Base-by-base conservation (phyloP, 2,797 vertebrate species). In the Takifugu ocellatus region DNA sequence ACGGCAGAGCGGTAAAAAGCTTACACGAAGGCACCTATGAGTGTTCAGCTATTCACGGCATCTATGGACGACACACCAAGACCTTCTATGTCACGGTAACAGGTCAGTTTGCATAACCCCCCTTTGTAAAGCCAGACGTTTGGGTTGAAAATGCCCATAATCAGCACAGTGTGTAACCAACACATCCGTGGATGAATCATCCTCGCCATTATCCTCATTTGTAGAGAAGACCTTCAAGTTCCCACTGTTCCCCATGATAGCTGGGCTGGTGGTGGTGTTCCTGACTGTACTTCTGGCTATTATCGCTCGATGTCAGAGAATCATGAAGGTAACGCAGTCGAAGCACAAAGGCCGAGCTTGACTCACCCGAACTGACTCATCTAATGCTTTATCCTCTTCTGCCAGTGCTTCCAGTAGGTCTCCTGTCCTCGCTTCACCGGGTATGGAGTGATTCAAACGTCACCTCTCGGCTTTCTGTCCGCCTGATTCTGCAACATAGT, bases 181-280 rank as follows among this genome's bases (percentile, higher is more conserved):
- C 43, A 45, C n/a, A 2, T 46, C 2, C 6, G 44, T 10, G 16
- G 44, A n/a, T 21, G 44, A 8, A n/a, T 46, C 6, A 21, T 3
- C 9, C n/a, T 9, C 44, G 59, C 63, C 16, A 29, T 52, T 15
- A 36, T 60, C 36, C 36, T 68, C 24, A 25, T 75, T 44, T 39
- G 61, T 76, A 99, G 97, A 92, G 5, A 91, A 74, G 77, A 79
- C 66, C 2, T 0, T 66, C 0, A 54, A 71, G 43, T 79, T 97
- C 12, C 95, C 96, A 2, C 25, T 29, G 42, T 90, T 92, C 49
- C 92, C 96, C 0, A 47, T 92, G n/a, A 90, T 94, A 54, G 92
- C 95, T 55, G 96, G 93, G 0, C 4, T 70, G 0, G 92, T 96
- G 61, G 94, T 99, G 45, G 80, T 94, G 43, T 0, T 25, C 1